Evolutionary conservation across 2,113 vertebrate species (phyloP).

Genomic region (Tringa solitaria): DNA sequence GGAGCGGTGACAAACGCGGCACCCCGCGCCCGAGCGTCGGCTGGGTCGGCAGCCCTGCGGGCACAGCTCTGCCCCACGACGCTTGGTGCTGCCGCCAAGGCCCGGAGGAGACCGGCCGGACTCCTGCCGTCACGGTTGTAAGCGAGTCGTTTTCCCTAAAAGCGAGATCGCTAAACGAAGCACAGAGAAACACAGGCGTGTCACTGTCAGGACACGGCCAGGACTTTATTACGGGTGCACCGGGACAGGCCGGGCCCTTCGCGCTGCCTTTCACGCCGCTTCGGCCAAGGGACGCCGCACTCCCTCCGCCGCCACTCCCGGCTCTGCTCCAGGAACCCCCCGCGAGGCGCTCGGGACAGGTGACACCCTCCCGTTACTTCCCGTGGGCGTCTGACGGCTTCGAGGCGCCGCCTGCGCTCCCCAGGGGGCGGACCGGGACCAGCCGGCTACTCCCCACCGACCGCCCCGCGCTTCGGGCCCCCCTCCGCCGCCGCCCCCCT

Average conservation of each 20-base stretch:
- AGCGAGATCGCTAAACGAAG: not conserved
- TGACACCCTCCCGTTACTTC: not conserved
- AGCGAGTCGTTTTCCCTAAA: not conserved
- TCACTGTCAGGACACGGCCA: not conserved
- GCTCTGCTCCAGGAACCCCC: not conserved
- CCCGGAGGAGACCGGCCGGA: too few species aligned
- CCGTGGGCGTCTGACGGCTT: not conserved
- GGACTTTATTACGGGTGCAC: not conserved
- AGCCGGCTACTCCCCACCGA: not conserved
- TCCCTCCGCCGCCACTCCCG: rapidly evolving
- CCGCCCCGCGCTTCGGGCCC: not conserved
- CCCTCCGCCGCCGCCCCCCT: not conserved
- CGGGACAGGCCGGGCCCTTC: too few species aligned
- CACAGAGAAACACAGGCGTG: not conserved
- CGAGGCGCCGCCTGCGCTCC: not conserved
- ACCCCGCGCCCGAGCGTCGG: not conserved
- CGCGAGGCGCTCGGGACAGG: not conserved
- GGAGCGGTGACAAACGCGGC: not conserved
- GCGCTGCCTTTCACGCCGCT: not conserved
- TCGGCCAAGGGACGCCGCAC: not conserved
- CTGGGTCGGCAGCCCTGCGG: not conserved
- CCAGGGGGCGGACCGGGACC: not conserved
- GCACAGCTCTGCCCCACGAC: not conserved
- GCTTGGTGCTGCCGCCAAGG: not conserved
- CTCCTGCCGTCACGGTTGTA: not conserved